Conservation (phyloP, 1,140 invertebrate genomes). For the Zaprionus taronus region DNA sequence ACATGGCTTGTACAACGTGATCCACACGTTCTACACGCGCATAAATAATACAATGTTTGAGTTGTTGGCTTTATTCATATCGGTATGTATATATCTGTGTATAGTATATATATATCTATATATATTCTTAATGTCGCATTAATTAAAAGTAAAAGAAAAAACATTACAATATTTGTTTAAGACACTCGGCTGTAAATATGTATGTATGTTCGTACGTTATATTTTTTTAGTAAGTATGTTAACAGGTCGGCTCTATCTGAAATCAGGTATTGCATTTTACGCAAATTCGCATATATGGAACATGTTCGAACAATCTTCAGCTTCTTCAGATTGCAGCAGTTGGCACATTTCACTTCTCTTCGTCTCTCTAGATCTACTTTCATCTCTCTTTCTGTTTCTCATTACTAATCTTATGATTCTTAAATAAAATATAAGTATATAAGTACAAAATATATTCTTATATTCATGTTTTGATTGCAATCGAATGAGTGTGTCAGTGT, state of each 20-base stretch:
- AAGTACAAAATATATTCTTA: constrained; percentile 62
- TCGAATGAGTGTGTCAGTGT: constrained; percentile 2
- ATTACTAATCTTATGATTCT: constrained; percentile 67
- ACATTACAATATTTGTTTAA: constrained; percentile 74
- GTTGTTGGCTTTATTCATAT: constrained; percentile 37
- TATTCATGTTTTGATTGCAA: constrained; percentile 53
- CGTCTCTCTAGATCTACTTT: constrained; percentile 27
- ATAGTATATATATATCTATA: constrained; percentile 17
- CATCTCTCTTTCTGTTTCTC: constrained; percentile 8
- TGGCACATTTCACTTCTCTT: constrained; percentile 60
- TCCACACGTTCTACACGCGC: no score
- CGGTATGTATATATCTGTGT: constrained; percentile 36
- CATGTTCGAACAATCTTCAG: constrained; percentile 58
- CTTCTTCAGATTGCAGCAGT: constrained; percentile 53
- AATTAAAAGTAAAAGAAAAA: constrained; percentile 56
- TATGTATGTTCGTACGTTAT: constrained; percentile 59
- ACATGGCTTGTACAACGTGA: no score
- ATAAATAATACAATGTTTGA: constrained; percentile 8
- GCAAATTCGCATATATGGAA: constrained; percentile 58
- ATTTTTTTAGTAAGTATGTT: constrained; percentile 37
- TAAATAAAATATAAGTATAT: constrained; percentile 73
- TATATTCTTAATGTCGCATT: constrained; percentile 48
- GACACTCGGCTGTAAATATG: constrained; percentile 70
- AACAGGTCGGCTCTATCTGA: constrained; percentile 66
- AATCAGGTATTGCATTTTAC: constrained; percentile 59